Conservation (phyloP, 2,888 invertebrate genomes). For the Drosophila trichaetosa region DNA sequence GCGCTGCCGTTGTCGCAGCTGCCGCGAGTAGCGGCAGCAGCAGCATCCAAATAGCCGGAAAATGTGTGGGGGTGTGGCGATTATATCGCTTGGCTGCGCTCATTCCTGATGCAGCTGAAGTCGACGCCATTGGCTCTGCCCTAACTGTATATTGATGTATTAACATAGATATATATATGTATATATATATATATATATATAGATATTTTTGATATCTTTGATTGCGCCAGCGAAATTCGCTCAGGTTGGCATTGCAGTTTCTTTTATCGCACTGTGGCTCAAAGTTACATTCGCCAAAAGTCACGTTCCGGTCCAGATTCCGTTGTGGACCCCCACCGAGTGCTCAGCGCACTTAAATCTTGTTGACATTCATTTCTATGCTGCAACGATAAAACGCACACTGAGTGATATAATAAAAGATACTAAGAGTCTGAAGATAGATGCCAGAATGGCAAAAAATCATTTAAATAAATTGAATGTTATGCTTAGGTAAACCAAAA, state of each 20-base stretch:
- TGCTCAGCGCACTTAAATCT: slow-evolving; percentile 54
- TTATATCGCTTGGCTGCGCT: slow-evolving; percentile 38
- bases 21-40: slow-evolving; percentile 56
- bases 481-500: slow-evolving; percentile 30
- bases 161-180: slow-evolving; percentile 25
- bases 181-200: slow-evolving; percentile 23
- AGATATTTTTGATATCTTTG: slow-evolving; percentile 59
- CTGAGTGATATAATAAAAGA: slow-evolving; percentile 1
- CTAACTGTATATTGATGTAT: slow-evolving; percentile 6
- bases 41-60: slow-evolving; percentile 39
- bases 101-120: slow-evolving; percentile 51
- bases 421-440: slow-evolving; percentile 1
- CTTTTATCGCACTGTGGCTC: slow-evolving; percentile 66
- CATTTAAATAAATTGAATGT: slow-evolving; percentile 53
- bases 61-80: slow-evolving; percentile 23
- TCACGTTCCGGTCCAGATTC: slow-evolving; percentile 71
- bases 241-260: slow-evolving; percentile 72
- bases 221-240: slow-evolving; percentile 56
- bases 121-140: slow-evolving; percentile 51
- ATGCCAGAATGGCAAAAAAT: slow-evolving; percentile 18
- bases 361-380: slow-evolving; percentile 55
- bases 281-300: slow-evolving; percentile 68
- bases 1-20: slow-evolving; percentile 44
- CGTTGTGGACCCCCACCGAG: slow-evolving; percentile 41
- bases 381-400: slow-evolving; percentile 24